Base-by-base conservation (phyloP, 2,113 vertebrate species). In the rabbit (Oryctolagus cuniculus) region DNA sequence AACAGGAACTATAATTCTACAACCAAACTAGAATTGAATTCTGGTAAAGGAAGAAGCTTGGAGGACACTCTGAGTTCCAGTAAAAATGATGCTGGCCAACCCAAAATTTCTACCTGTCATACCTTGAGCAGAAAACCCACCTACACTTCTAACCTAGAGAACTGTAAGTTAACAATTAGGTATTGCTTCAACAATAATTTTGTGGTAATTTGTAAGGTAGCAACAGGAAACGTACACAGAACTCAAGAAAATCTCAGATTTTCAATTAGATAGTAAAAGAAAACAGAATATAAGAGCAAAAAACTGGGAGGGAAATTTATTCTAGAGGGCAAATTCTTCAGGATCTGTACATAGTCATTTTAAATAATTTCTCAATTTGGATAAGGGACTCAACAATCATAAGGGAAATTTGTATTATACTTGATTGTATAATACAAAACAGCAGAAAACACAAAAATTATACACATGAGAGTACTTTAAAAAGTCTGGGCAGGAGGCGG, bases 271-370 rank as follows among this genome's bases (percentile, higher is more conserved):
- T 25, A 44, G 70, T 58, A 8, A 67, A 44, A 69, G 13, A 75
- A 29, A 75, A 66, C 21, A 81, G n/a, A 69, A 31, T n/a, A 75
- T 10, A 38, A 75, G 27, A 5, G 5, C 44, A 34, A 67, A 89
- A 89, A 73, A 38, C 58, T n/a, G 31, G 34, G 36, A 80, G 64
- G 27, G 44, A 27, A 49, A 72, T 31, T 87, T 73, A 86, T 4
- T 86, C n/a, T 34, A 83, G 36, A 88, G 12, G 10, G 93, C 36
- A 88, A 36, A 89, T 75, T 80, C 38, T 85, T 64, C n/a, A 93
- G 19, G 19, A 19, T 19, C 31, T 53, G 9, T 22, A 16, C n/a
- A 85, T 7, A 69, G 1, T 22, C 55, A n/a, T 55, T 36, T 91
- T 63, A 36, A 67, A 51, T 69, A 79, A 75, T 16, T 73, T 83